phyloP scores from a whole-genome alignment of 2,113 vertebrate species.

The Rana temporaria region DNA sequence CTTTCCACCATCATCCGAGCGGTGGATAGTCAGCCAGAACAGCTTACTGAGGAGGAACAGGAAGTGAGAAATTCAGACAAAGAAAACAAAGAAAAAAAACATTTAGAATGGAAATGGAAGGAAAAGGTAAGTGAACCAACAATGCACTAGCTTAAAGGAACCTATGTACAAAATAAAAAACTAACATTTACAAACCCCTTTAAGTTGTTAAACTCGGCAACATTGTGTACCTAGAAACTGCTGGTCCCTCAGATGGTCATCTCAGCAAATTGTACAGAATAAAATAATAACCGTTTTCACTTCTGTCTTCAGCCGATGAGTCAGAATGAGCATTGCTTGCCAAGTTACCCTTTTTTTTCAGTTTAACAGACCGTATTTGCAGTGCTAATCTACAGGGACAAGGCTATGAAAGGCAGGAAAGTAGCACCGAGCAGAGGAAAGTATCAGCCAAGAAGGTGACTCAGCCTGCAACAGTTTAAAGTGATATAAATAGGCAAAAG shows the following conservation, averaged over 20 bases:
- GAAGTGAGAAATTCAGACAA: too few relatives aligned
- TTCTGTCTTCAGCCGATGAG: slow-evolving; percentile 22
- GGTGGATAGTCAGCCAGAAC: too few relatives aligned
- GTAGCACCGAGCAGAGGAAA: background rate
- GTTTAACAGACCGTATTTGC: slow-evolving; percentile 1
- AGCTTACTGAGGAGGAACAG: too few relatives aligned
- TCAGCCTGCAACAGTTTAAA: slow-evolving; percentile 2
- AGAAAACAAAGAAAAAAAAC: too few relatives aligned
- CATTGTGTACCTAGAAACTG: too few relatives aligned
- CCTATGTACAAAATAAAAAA: too few relatives aligned
- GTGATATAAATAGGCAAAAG: slow-evolving; percentile 25
- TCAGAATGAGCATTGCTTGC: background rate
- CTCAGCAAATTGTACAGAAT: background rate
- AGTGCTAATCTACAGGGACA: slow-evolving; percentile 1
- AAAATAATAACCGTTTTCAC: slow-evolving; percentile 6
- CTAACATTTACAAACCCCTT: too few relatives aligned
- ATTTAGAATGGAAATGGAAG: too few relatives aligned
- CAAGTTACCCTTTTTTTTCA: background rate
- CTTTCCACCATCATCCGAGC: too few relatives aligned
- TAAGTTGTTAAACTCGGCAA: too few relatives aligned
- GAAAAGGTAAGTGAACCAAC: too few relatives aligned
- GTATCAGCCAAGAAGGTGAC: background rate
- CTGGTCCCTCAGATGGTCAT: background rate
- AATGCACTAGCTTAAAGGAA: too few relatives aligned
- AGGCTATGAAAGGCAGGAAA: slow-evolving; percentile 3